Conservation (phyloP, 64 coral and sea anemone genomes). For the Acropora tenuis region DNA sequence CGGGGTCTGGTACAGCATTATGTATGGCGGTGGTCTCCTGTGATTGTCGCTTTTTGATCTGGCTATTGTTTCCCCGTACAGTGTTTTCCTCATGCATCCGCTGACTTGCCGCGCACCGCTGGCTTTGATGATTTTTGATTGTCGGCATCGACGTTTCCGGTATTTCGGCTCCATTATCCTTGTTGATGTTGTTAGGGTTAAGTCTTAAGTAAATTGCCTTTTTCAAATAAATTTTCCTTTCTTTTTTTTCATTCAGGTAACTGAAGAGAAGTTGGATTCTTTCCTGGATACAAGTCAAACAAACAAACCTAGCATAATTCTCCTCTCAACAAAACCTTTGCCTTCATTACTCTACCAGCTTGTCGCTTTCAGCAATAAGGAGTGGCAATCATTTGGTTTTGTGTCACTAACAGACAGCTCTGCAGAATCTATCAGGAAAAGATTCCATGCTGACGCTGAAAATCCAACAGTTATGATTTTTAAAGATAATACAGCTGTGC, state of each 20-base stretch:
- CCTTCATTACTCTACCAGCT: constrained; percentile 82
- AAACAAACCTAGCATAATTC: constrained; percentile 85
- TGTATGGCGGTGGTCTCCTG: too few species aligned
- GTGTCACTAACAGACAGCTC: constrained; percentile 42
- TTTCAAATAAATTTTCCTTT: background rate
- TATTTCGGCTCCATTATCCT: too few species aligned
- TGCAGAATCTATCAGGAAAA: constrained; percentile 64
- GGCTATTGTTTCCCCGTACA: too few species aligned
- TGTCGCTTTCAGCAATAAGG: constrained; percentile 72
- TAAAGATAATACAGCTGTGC: constrained; percentile 84
- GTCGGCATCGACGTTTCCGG: too few species aligned
- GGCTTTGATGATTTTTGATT: too few species aligned
- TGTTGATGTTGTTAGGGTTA: too few species aligned
- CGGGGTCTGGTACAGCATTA: too few species aligned
- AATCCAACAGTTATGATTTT: constrained; percentile 85
- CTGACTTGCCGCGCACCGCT: too few species aligned
- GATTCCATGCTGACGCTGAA: constrained; percentile 51
- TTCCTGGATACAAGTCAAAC: constrained; percentile 71
- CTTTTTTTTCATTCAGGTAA: constrained; percentile 60
- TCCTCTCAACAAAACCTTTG: constrained; percentile 74
- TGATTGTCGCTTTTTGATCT: too few species aligned
- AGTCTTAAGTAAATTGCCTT: too few species aligned
- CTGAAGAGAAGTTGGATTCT: constrained; percentile 34
- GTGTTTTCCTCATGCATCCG: too few species aligned
- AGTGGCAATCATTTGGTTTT: constrained; percentile 81